Percentiles rank a stretch among this genome's conserved stretches.
Evolutionary conservation across 2,888 invertebrate species (phyloP).

Genomic region (Ennomos erosarius): DNA sequence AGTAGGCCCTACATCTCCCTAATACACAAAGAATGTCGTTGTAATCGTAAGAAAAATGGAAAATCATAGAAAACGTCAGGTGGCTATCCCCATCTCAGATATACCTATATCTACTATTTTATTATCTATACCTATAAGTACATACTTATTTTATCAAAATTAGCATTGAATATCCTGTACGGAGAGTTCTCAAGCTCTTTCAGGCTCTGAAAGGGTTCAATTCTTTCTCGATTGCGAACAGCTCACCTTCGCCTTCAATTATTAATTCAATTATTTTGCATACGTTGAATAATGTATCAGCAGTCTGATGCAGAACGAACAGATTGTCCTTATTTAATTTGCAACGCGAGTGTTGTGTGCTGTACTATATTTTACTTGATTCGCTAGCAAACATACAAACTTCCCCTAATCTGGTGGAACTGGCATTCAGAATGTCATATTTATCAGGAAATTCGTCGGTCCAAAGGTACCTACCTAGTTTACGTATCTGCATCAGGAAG

Average conservation of each 20-base stretch:
- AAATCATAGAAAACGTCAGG: too few species aligned
- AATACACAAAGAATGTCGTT: too few species aligned
- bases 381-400: too few species aligned
- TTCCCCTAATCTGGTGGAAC: constrained; percentile 55
- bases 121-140: too few species aligned
- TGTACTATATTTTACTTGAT: constrained; percentile 40
- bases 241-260: constrained; percentile 71
- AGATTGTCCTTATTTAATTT: constrained; percentile 76
- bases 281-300: constrained; percentile 75
- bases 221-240: constrained; percentile 63
- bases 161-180: constrained; percentile 47
- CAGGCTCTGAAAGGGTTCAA: constrained; percentile 65
- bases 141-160: constrained; percentile 12
- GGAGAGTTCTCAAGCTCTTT: constrained; percentile 60
- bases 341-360: constrained; percentile 50
- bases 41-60: too few species aligned
- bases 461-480: constrained; percentile 7
- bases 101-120: too few species aligned
- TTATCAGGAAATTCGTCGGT: constrained; percentile 26
- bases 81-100: too few species aligned
- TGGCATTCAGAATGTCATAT: constrained; percentile 8
- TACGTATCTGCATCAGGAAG: neutral
- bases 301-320: constrained; percentile 64
- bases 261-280: constrained; percentile 75
- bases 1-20: too few species aligned